Conservation (phyloP, 2,113 vertebrate genomes). For the Heterotis niloticus region DNA sequence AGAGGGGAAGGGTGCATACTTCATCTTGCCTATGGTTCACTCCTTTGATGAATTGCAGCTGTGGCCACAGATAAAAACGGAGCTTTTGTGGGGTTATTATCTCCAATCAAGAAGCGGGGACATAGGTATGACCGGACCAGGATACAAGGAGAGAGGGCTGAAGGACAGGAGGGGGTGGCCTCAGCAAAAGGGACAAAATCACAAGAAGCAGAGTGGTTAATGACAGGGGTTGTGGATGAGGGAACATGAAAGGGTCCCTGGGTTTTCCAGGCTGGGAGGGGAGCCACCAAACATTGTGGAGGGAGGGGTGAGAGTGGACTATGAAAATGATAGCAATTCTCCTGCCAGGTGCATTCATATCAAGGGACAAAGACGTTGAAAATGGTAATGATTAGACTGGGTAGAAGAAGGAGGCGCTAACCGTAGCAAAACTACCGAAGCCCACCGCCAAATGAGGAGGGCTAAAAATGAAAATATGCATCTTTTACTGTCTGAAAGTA, state of each 20-base stretch:
- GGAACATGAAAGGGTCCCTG: conserved; percentile 23
- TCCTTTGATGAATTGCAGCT: conserved; percentile 68
- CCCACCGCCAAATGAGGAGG: neutral
- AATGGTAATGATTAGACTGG: conserved; percentile 30
- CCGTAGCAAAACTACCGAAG: neutral
- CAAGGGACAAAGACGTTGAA: conserved; percentile 34
- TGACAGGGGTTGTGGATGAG: conserved; percentile 20
- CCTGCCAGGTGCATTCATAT: conserved; percentile 23
- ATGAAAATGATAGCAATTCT: conserved; percentile 38
- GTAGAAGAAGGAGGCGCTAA: neutral
- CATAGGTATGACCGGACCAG: conserved; percentile 55
- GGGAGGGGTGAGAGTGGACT: conserved; percentile 10
- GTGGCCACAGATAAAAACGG: conserved; percentile 61
- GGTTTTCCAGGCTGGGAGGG: neutral
- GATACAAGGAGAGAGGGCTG: conserved; percentile 20
- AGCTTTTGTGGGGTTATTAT: conserved; percentile 56
- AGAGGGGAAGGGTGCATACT: conserved; percentile 33
- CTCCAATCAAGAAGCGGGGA: conserved; percentile 50
- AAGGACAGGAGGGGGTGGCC: neutral
- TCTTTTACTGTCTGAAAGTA: neutral
- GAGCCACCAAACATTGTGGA: neutral
- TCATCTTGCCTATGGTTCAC: conserved; percentile 50
- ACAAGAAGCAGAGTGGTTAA: conserved; percentile 18
- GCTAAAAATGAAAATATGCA: neutral
- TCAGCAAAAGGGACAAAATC: neutral